Base-by-base conservation (phyloP, 2,113 vertebrate species). In the Anguilla japonica region DNA sequence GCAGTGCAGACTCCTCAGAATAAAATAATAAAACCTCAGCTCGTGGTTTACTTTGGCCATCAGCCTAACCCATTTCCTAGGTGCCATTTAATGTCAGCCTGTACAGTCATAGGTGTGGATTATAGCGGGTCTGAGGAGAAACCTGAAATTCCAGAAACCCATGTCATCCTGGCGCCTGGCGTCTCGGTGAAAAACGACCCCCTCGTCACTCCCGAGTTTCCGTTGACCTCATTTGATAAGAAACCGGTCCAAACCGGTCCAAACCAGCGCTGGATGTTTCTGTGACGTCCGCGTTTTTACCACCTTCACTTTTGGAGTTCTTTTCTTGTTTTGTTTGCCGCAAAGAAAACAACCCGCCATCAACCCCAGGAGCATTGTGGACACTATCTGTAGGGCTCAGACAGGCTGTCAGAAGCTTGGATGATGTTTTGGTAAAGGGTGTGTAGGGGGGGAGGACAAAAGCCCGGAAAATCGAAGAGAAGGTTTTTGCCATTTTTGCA, bases 401-500 rank as follows among this genome's bases (percentile, higher is more conserved):
- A 26, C 81, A 82, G 81, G 18, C 46, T 82, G 81, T 82, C 81
- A 53, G n/a, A 82, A 46, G 41, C 11, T n/a, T 46, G 81, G 16
- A 5, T n/a, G 81, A 82, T 50, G 26, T 82, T 43, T 43, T 11
- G 80, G 20, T 34, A 46, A 29, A 40, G n/a, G 43, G 41, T 20
- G 22, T n/a, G 40, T 13, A n/a, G n/a, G 46, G 41, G 43, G 26
- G 41, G 41, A 14, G 39, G 26, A 13, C 15, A 82, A 82, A 82
- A 82, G 81, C 41, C 4, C 26, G 1, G 26, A 13, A 43, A 82
- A 43, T 50, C 9, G 5, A 80, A 40, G 5, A 39, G 34, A 80
- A 80, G 34, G 34, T 79, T 40, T 34, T 34, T 34, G 60, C 60
- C 60, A 18, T 63, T 26, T 22, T 20, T 71, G 63, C 22, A 22